Evolutionary conservation across 2,888 invertebrate genomes (phyloP).

Genomic region (Caenorhabditis uteleia): DNA sequence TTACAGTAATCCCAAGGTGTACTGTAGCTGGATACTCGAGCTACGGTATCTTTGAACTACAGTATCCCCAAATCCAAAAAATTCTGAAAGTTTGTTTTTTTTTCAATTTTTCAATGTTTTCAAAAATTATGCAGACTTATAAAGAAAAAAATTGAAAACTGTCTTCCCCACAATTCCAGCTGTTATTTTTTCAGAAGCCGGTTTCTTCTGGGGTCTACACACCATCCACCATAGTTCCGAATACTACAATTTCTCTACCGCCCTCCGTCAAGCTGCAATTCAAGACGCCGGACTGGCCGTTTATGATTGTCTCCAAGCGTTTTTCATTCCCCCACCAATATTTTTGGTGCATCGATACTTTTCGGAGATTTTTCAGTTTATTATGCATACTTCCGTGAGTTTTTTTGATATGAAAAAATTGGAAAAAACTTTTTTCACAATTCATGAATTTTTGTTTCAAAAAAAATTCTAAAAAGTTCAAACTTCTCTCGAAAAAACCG

Average conservation of each 20-base stretch:
- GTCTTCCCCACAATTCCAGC: background rate
- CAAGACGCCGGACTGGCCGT: conserved; percentile 77
- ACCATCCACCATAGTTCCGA: conserved; percentile 90
- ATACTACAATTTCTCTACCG: conserved; percentile 85
- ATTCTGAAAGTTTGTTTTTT: background rate
- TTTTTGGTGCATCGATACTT: conserved; percentile 86
- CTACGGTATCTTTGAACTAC: no score
- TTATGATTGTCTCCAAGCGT: conserved; percentile 63
- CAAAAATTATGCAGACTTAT: background rate
- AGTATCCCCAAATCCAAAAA: no score
- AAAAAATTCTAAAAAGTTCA: background rate
- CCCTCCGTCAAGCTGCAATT: conserved; percentile 81
- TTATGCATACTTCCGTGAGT: conserved; percentile 85
- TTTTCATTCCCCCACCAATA: conserved; percentile 78
- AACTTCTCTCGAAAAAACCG: no score
- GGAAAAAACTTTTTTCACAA: no score
- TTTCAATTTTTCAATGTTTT: background rate
- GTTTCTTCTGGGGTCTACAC: conserved; percentile 86
- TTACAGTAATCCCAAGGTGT: no score
- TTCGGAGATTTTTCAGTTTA: conserved; percentile 88
- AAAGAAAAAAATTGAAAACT: background rate
- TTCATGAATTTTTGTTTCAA: no score
- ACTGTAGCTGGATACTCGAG: no score
- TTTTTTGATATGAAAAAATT: no score
- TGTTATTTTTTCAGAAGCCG: conserved; percentile 80